Percentiles rank a stretch among this genome's conserved stretches.
phyloP scores from a whole-genome alignment of 2,113 vertebrate genomes.

The Lophochroa leadbeateri region DNA sequence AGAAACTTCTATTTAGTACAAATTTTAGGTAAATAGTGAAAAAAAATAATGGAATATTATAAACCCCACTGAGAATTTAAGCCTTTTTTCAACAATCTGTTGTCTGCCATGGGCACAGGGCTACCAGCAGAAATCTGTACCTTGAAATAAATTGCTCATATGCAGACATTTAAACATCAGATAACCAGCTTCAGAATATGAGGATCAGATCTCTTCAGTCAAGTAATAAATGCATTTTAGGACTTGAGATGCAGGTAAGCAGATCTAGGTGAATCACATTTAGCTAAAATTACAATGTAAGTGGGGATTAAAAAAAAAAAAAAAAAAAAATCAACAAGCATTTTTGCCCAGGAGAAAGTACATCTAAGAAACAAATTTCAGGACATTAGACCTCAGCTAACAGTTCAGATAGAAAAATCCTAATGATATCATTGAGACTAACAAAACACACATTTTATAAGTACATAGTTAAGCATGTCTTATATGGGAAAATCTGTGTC shows the following conservation, averaged over 20 bases:
- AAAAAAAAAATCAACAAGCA: not conserved
- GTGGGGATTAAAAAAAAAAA: not conserved
- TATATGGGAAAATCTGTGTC: not conserved
- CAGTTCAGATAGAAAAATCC: not conserved
- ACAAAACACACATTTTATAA: not conserved
- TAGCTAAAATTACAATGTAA: not conserved
- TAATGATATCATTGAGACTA: not conserved
- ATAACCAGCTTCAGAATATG: not conserved
- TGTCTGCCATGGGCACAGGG: not conserved
- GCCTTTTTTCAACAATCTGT: not conserved
- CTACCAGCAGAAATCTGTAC: not conserved
- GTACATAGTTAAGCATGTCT: not conserved
- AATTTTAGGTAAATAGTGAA: not conserved
- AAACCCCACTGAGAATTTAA: not conserved
- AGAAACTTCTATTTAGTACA: not conserved
- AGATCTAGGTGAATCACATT: not conserved
- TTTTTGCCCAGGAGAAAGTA: not conserved
- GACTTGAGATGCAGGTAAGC: not conserved
- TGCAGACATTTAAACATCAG: not conserved
- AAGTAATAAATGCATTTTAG: not conserved
- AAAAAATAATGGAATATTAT: not conserved
- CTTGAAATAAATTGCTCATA: not conserved
- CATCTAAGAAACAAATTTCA: not conserved
- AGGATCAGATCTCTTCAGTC: not conserved
- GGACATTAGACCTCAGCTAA: not conserved